Conservation (phyloP, 2,888 invertebrate genomes). For the Hylaea fasciaria region DNA sequence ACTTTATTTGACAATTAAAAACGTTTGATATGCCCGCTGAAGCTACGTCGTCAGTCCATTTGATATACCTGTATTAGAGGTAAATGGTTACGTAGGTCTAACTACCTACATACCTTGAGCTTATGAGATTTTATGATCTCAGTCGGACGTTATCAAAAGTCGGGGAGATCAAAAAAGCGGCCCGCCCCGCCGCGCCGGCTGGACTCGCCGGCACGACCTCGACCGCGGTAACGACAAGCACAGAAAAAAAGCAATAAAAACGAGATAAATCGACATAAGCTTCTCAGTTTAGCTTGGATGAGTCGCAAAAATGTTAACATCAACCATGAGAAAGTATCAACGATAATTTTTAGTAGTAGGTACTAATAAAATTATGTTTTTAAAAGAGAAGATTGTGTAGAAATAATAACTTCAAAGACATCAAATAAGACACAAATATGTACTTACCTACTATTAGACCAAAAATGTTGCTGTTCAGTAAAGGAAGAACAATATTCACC, state of each 20-base stretch:
- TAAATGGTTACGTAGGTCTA: constrained; percentile 47
- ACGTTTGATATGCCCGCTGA: constrained; percentile 35
- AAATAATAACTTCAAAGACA: too few relatives aligned
- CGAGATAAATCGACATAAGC: constrained; percentile 50
- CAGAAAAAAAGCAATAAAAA: constrained; percentile 48
- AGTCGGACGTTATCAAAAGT: constrained; percentile 60
- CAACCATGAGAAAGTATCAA: constrained; percentile 19
- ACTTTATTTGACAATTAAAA: constrained; percentile 33
- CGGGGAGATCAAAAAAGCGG: constrained; percentile 56
- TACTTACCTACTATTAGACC: too few relatives aligned
- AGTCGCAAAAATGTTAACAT: constrained; percentile 23
- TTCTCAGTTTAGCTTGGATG: constrained; percentile 36
- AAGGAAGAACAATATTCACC: too few relatives aligned
- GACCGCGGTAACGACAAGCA: constrained; percentile 53
- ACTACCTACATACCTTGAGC: constrained; percentile 51
- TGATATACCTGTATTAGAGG: constrained; percentile 49
- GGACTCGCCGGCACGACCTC: constrained; percentile 49
- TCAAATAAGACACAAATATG: too few relatives aligned
- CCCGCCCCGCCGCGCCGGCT: constrained; percentile 46
- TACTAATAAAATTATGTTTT: not conserved
- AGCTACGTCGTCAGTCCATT: constrained; percentile 33
- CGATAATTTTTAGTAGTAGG: constrained; percentile 12
- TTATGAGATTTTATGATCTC: constrained; percentile 61
- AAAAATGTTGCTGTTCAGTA: too few relatives aligned
- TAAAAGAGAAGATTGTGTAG: not conserved